A percentile compares a stretch with the other conserved stretches of the same genome.
These are phyloP conservation scores for Nephrotoma flavescens DNA, from an alignment of 2,888 invertebrate genomes.

Conservation along the genomic window DNA sequence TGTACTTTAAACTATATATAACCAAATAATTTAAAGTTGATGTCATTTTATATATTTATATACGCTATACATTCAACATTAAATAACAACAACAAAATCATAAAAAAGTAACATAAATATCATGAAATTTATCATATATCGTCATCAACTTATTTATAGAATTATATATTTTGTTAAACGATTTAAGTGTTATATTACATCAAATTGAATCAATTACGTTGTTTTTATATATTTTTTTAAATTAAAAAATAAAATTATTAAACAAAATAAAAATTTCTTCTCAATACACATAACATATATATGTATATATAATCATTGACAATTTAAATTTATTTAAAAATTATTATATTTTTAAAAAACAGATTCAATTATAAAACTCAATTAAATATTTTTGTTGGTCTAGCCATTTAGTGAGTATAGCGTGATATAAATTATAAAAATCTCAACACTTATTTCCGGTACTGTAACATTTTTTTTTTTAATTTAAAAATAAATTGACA, in stretches of 20 bases:
- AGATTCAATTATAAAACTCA: background rate
- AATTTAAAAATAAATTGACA: background rate
- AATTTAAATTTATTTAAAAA: background rate
- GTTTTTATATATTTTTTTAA: background rate
- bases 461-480: background rate
- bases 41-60: background rate
- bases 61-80: background rate
- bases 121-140: background rate
- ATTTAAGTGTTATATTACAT: constrained; percentile 1
- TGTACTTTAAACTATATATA: background rate
- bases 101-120: background rate
- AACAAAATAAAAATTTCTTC: background rate
- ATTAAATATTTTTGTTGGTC: background rate
- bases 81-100: background rate
- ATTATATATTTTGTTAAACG: background rate
- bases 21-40: background rate
- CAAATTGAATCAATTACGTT: constrained; percentile 4
- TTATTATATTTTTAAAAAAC: background rate
- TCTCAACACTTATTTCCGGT: background rate
- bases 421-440: background rate
- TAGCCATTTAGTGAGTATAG: background rate
- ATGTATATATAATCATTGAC: background rate
- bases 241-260: background rate
- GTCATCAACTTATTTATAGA: constrained; percentile 2
- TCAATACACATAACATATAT: no score